phyloP scores from a whole-genome alignment of 2,113 vertebrate species.

The Thunnus thynnus region DNA sequence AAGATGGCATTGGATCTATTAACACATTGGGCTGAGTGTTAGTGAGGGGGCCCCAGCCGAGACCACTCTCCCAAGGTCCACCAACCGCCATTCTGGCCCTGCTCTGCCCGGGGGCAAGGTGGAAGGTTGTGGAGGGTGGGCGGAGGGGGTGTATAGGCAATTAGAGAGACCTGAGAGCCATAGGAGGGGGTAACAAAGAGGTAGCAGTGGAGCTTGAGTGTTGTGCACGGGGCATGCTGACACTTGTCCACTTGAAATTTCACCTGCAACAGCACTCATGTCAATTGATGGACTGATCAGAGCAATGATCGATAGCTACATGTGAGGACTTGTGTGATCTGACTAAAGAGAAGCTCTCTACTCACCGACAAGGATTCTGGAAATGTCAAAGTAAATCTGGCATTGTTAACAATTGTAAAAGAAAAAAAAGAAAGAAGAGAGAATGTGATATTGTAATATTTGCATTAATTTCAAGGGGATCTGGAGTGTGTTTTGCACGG shows the following conservation, averaged over 20 bases:
- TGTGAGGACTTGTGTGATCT: constrained; percentile 42
- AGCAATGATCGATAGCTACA: constrained; percentile 59
- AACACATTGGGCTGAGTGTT: constrained; percentile 89
- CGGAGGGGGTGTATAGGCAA: constrained; percentile 49
- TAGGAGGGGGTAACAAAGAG: constrained; percentile 36
- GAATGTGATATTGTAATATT: constrained; percentile 14
- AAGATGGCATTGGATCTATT: constrained; percentile 92
- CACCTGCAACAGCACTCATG: constrained; percentile 59
- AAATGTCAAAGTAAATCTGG: constrained; percentile 10
- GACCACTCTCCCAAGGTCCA: constrained; percentile 76
- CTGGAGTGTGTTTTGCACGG: not conserved
- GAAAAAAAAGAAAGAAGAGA: not conserved
- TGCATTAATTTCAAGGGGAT: constrained; percentile 14
- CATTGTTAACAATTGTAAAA: not conserved
- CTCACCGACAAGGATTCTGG: not conserved
- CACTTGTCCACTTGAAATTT: constrained; percentile 72
- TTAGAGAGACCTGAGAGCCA: constrained; percentile 58
- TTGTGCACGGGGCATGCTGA: constrained; percentile 56
- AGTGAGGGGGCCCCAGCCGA: constrained; percentile 79
- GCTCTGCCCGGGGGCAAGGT: constrained; percentile 65
- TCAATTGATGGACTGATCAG: constrained; percentile 53
- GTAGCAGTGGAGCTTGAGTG: constrained; percentile 7
- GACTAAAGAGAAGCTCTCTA: constrained; percentile 1
- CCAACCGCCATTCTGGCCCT: constrained; percentile 71
- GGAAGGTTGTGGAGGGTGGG: constrained; percentile 54